Conservation (phyloP, 2,888 invertebrate species). For the Hyposoter didymator region DNA sequence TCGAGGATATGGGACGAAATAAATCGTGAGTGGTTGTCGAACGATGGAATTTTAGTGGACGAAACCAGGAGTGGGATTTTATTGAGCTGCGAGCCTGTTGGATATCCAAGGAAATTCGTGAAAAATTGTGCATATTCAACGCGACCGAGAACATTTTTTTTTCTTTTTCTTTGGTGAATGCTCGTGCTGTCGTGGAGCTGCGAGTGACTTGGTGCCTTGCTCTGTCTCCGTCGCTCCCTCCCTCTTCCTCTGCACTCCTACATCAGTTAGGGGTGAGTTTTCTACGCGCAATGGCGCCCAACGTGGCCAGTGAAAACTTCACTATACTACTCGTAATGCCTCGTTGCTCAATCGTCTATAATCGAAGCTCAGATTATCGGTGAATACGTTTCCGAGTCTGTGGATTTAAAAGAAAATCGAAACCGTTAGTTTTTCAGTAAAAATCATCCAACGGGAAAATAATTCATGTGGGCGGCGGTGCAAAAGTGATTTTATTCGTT, state of each 20-base stretch:
- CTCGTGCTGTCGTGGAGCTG: slow-evolving; percentile 19
- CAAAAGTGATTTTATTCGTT: slow-evolving; percentile 13
- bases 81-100: not conserved
- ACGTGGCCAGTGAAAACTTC: slow-evolving; percentile 64
- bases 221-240: slow-evolving; percentile 21
- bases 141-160: slow-evolving; percentile 24
- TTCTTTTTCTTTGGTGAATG: not conserved
- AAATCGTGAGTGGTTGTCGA: slow-evolving; percentile 16
- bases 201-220: slow-evolving; percentile 35
- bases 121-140: slow-evolving; percentile 6
- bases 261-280: slow-evolving; percentile 52
- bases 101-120: slow-evolving; percentile 25
- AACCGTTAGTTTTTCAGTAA: not conserved
- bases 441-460: slow-evolving; percentile 14
- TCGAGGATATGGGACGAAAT: slow-evolving; percentile 9
- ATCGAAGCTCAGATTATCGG: slow-evolving; percentile 61
- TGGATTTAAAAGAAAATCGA: not conserved
- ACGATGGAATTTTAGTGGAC: not conserved
- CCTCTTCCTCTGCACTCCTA: slow-evolving; percentile 21
- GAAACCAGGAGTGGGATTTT: not conserved
- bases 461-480: slow-evolving; percentile 34
- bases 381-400: slow-evolving; percentile 21
- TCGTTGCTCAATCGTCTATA: slow-evolving; percentile 55
- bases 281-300: slow-evolving; percentile 77
- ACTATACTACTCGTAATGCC: slow-evolving; percentile 41